These are phyloP conservation scores for Palythoa caribaeorum DNA, from an alignment of 92 coral and sea anemone genomes.

Conservation along the genomic window DNA sequence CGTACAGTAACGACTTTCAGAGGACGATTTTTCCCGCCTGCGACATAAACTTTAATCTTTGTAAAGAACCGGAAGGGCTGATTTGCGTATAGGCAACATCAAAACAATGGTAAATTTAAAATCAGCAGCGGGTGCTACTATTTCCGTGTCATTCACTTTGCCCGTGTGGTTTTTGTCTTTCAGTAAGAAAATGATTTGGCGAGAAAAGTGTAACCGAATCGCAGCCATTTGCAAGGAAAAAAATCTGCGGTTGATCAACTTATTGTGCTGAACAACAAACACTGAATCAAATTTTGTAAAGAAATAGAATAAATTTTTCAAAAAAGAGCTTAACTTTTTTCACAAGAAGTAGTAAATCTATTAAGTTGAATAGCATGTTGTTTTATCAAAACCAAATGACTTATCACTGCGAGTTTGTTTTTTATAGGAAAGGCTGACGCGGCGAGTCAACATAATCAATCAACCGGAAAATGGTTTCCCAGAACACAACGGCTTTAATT, in stretches of 20 bases:
- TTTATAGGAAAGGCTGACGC: background rate
- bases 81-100: background rate
- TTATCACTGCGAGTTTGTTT: background rate
- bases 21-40: conserved; percentile 6
- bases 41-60: background rate
- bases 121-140: background rate
- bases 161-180: conserved; percentile 27
- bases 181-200: conserved; percentile 24
- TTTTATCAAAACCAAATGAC: background rate
- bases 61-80: conserved; percentile 14
- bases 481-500: background rate
- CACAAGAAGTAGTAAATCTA: background rate
- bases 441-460: background rate
- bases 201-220: background rate
- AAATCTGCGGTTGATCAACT: conserved; percentile 16
- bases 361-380: background rate
- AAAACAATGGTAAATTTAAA: background rate
- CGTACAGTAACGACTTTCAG: conserved; percentile 19
- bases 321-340: background rate
- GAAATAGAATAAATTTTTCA: background rate
- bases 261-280: background rate
- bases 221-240: background rate
- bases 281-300: background rate
- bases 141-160: conserved; percentile 29
- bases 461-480: background rate